Percentiles rank a stretch among this genome's conserved stretches.
Conservation (phyloP, 1,140 invertebrate genomes). For the Zaprionus tsacasi region DNA sequence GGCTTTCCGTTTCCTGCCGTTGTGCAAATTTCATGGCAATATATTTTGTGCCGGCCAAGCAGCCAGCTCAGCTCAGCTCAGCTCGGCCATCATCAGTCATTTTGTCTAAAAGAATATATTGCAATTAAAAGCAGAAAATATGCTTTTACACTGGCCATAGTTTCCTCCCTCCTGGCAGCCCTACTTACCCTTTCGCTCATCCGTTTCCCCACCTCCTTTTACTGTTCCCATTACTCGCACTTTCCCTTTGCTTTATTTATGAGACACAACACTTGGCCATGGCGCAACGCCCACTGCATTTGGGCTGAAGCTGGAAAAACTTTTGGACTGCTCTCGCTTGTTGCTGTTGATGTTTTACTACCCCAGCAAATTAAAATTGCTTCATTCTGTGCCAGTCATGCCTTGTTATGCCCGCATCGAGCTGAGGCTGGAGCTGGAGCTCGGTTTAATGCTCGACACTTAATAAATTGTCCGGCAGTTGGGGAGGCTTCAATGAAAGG, state of each 20-base stretch:
- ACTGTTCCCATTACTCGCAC: slow-evolving; percentile 7
- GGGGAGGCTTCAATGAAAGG: slow-evolving; percentile 68
- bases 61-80: slow-evolving; percentile 9
- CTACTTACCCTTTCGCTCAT: not conserved
- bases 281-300: slow-evolving; percentile 64
- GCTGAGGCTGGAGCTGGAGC: slow-evolving; percentile 1
- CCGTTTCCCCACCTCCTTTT: too few species aligned
- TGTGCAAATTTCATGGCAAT: slow-evolving; percentile 76
- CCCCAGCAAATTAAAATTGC: slow-evolving; percentile 78
- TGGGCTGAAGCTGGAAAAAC: slow-evolving; percentile 32
- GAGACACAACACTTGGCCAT: slow-evolving; percentile 68
- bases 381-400: slow-evolving; percentile 73
- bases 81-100: slow-evolving; percentile 75
- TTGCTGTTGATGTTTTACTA: slow-evolving; percentile 77
- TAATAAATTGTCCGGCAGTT: slow-evolving; percentile 70
- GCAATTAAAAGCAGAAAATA: slow-evolving; percentile 83
- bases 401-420: slow-evolving; percentile 53
- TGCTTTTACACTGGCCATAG: slow-evolving; percentile 72
- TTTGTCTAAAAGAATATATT: slow-evolving; percentile 83
- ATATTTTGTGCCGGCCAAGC: slow-evolving; percentile 67
- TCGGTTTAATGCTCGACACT: slow-evolving; percentile 69
- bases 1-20: slow-evolving; percentile 75
- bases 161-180: slow-evolving; percentile 20
- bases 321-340: slow-evolving; percentile 47
- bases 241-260: slow-evolving; percentile 62